Evolutionary conservation across 2,888 invertebrate genomes (phyloP).

Genomic region (Quadroppia sp.): DNA sequence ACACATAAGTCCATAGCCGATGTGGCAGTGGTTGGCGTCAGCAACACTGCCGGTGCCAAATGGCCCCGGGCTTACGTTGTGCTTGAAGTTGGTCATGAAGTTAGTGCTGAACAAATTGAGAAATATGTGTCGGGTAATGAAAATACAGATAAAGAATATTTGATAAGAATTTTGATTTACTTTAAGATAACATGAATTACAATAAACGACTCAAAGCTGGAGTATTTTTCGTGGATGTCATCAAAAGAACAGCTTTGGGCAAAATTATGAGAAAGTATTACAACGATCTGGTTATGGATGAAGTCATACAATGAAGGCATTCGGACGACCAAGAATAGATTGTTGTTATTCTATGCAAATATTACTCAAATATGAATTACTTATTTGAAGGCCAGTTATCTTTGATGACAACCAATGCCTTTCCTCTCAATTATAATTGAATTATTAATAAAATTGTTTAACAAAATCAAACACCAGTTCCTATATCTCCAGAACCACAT

Average conservation of each 20-base stretch:
- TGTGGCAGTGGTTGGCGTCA: slow-evolving; percentile 33
- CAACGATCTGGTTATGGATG: neutral
- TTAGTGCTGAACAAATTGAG: slow-evolving; percentile 1
- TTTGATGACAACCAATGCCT: too few species aligned
- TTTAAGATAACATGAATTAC: neutral
- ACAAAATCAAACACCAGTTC: too few species aligned
- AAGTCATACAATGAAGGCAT: neutral
- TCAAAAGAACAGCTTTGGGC: neutral
- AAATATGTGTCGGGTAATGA: slow-evolving; percentile 18
- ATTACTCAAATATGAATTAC: too few species aligned
- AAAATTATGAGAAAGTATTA: neutral
- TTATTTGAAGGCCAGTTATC: too few species aligned
- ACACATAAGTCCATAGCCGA: slow-evolving; percentile 11
- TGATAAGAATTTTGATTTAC: neutral
- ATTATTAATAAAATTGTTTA: too few species aligned
- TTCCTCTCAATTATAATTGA: too few species aligned
- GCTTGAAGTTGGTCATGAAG: neutral
- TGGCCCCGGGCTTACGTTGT: slow-evolving; percentile 18
- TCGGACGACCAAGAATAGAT: too few species aligned
- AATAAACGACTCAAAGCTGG: neutral
- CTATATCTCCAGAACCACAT: too few species aligned
- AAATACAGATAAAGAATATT: too few species aligned
- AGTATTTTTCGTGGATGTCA: neutral
- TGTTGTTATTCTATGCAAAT: too few species aligned
- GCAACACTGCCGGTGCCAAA: neutral